These are phyloP conservation scores for Musca domestica DNA, from an alignment of 1,140 invertebrate species.

Conservation along the genomic window DNA sequence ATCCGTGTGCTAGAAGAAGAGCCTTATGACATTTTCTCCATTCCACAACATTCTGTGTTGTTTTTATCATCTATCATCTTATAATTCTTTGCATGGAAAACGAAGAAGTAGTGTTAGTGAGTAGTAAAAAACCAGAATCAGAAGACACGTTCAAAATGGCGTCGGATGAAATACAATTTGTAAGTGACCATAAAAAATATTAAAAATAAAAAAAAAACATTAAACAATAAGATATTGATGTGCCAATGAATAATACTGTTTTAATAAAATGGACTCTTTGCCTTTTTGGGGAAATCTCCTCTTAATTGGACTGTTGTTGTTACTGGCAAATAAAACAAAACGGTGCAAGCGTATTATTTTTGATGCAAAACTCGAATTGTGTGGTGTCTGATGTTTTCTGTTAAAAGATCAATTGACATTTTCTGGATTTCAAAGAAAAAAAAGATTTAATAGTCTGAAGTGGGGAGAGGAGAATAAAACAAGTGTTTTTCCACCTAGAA, in stretches of 20 bases:
- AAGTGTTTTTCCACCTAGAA: not conserved
- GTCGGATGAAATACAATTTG: conserved; percentile 26
- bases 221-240: not conserved
- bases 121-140: conserved; percentile 24
- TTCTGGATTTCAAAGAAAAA: too few relatives aligned
- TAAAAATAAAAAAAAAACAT: not conserved
- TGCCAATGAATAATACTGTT: too few relatives aligned
- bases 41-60: too few relatives aligned
- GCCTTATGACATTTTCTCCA: too few relatives aligned
- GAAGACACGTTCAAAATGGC: conserved; percentile 25
- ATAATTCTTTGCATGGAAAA: conserved; percentile 10
- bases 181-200: conserved; percentile 22
- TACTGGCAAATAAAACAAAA: not conserved
- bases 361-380: not conserved
- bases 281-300: not conserved
- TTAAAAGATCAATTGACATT: not conserved
- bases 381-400: too few relatives aligned
- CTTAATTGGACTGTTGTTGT: not conserved
- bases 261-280: not conserved
- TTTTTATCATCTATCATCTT: too few relatives aligned
- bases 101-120: conserved; percentile 1
- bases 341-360: not conserved
- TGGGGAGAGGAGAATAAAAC: not conserved
- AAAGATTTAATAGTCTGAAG: not conserved
- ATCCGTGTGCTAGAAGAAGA: too few relatives aligned